These are phyloP conservation scores for Sinocyclocheilus anshuiensis DNA, from an alignment of 2,113 vertebrate species.

Conservation along the genomic window DNA sequence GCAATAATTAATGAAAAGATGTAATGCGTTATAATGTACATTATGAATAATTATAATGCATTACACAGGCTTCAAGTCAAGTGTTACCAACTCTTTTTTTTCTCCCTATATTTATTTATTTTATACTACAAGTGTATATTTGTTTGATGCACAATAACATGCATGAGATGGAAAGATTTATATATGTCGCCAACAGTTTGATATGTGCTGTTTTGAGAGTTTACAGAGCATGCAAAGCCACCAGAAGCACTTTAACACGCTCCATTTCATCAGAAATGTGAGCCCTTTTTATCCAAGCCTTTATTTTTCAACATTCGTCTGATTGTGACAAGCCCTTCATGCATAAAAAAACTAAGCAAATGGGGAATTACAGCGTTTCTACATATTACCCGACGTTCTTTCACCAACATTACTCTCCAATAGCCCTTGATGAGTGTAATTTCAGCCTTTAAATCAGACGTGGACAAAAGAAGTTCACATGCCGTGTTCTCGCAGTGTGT, in stretches of 20 bases:
- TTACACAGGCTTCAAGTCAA: no score
- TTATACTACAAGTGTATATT: neutral
- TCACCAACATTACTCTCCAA: constrained; percentile 69
- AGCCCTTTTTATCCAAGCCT: constrained; percentile 41
- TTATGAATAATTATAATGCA: no score
- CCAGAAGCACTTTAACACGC: constrained; percentile 44
- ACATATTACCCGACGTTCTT: constrained; percentile 62
- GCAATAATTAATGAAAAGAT: no score
- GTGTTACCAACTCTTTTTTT: no score
- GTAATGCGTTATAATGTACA: no score
- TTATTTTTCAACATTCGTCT: constrained; percentile 53
- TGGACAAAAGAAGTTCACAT: constrained; percentile 68
- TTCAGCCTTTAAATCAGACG: constrained; percentile 70
- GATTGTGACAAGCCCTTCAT: constrained; percentile 63
- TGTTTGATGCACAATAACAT: constrained; percentile 24
- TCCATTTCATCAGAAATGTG: constrained; percentile 51
- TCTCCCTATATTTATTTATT: neutral
- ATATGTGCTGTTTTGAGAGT: constrained; percentile 26
- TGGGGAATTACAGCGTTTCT: constrained; percentile 67
- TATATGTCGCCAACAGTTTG: neutral
- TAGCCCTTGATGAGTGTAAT: constrained; percentile 73
- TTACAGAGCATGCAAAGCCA: constrained; percentile 14
- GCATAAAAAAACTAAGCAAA: constrained; percentile 61
- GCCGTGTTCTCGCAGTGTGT: constrained; percentile 23
- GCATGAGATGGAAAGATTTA: constrained; percentile 26